Conservation (phyloP, 1,140 invertebrate species). For the Diachasma alloeum region DNA sequence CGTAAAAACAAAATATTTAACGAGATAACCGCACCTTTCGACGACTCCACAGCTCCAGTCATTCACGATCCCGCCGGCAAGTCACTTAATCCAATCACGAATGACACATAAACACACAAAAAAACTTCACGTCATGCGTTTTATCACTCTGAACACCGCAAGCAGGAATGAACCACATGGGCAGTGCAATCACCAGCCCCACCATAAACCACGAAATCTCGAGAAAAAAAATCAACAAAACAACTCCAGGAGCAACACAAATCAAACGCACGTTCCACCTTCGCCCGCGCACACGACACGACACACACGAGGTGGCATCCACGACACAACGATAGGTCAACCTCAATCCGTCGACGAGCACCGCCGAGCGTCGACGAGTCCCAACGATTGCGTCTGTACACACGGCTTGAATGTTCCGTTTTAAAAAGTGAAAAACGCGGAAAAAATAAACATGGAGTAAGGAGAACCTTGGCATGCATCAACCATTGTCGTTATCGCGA, state of each 20-base stretch:
- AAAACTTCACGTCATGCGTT: neutral
- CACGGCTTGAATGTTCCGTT: neutral
- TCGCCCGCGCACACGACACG: slow-evolving; percentile 10
- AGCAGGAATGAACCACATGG: neutral
- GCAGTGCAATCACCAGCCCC: neutral
- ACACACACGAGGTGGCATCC: neutral
- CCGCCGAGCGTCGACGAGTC: neutral
- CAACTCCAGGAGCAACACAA: too few relatives aligned
- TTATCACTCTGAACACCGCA: neutral
- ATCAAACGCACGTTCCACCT: neutral
- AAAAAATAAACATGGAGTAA: neutral
- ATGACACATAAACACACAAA: neutral
- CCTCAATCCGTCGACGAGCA: neutral
- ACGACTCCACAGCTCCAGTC: neutral
- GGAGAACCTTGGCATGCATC: neutral
- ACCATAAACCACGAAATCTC: neutral
- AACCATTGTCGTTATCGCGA: neutral
- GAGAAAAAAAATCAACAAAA: too few relatives aligned
- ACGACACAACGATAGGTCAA: neutral
- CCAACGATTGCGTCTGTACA: neutral
- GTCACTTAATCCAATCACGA: neutral
- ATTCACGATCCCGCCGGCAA: neutral
- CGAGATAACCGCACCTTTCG: neutral
- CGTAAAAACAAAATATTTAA: neutral
- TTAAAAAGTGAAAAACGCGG: neutral